Evolutionary conservation across 2,797 vertebrate genomes (phyloP), one percentile per base, ranked within the genome.

Genomic region (Neopelma chrysocephalum): DNA sequence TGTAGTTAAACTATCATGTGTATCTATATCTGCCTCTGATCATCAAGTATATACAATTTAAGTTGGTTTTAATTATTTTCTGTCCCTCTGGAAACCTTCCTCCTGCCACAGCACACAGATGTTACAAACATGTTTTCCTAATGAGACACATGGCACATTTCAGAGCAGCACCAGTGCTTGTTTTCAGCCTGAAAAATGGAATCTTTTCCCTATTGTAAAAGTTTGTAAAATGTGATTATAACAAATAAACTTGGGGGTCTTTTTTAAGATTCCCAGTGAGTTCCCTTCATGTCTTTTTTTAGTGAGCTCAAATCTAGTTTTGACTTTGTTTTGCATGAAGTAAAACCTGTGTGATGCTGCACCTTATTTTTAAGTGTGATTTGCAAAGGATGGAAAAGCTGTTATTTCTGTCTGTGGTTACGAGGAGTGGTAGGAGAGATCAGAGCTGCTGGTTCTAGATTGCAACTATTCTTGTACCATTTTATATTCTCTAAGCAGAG

Each of bases 131-230:
- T 79, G 89, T 58, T 89, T 93, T 73, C 42, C 69, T 93, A 26
- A 82, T 19, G 69, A 90, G 69, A 62, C 70, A 78, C 68, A 66
- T 71, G 83, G 82, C 91, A 76, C 90, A 93, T 96, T 93, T 95
- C 70, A 15, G 86, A 81, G 84, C 73, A 95, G 92, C 95, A 93
- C 96, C 87, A 96, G 89, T 65, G 80, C 94, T 94, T 92, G 87
- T 93, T 95, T 96, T 95, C 82, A 95, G 94, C 80, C 84, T 97
- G 73, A 85, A 97, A 97, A 94, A 82, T 22, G 23, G 82, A 92
- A 76, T 89, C 11, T 47, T 92, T 92, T 82, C 88, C 88, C 87
- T 48, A 48, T 16, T 87, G 84, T 90, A 96, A 83, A 95, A 45
- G 32, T 92, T 91, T 94, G 82, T 68, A 81, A 93, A 89, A 95